Percentiles rank a stretch among this genome's conserved stretches.
Evolutionary conservation across 2,888 invertebrate genomes (phyloP).

Genomic region (Sycophila texana): DNA sequence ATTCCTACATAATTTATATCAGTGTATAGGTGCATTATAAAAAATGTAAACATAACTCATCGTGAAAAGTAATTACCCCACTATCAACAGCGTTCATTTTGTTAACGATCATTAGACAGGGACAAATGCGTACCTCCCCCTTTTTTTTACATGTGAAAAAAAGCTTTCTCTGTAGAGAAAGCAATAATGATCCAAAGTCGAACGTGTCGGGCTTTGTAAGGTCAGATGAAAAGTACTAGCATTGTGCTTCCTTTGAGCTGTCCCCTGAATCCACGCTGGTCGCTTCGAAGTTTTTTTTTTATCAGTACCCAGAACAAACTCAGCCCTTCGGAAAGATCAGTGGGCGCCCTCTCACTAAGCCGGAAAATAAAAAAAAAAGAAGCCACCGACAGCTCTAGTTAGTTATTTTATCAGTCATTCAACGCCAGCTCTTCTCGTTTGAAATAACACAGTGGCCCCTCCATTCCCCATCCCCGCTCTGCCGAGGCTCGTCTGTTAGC

Average conservation of each 20-base stretch:
- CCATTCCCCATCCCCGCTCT: too few relatives aligned
- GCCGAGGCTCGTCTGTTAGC: conserved; percentile 16
- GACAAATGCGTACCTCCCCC: conserved; percentile 1
- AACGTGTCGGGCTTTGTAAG: conserved; percentile 21
- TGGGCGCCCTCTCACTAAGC: not conserved
- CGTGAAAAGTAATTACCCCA: too few relatives aligned
- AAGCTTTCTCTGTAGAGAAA: too few relatives aligned
- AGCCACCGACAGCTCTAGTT: conserved; percentile 48
- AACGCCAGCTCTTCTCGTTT: conserved; percentile 29
- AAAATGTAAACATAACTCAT: too few relatives aligned
- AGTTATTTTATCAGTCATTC: conserved; percentile 57
- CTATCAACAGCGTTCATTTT: too few relatives aligned
- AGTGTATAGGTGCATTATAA: too few relatives aligned
- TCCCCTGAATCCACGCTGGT: conserved; percentile 5
- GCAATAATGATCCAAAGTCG: conserved; percentile 19
- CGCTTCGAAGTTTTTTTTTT: conserved; percentile 21
- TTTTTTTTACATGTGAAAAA: too few relatives aligned
- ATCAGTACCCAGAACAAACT: not conserved
- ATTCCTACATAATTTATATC: too few relatives aligned
- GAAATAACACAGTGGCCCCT: conserved; percentile 46
- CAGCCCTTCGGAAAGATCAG: conserved; percentile 24
- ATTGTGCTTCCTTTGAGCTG: conserved; percentile 24
- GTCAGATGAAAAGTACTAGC: conserved; percentile 19
- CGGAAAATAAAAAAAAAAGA: conserved; percentile 37
- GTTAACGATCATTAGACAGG: too few relatives aligned